These are phyloP conservation scores for Chalcis sispes DNA, from an alignment of 2,888 invertebrate genomes.

Conservation along the genomic window DNA sequence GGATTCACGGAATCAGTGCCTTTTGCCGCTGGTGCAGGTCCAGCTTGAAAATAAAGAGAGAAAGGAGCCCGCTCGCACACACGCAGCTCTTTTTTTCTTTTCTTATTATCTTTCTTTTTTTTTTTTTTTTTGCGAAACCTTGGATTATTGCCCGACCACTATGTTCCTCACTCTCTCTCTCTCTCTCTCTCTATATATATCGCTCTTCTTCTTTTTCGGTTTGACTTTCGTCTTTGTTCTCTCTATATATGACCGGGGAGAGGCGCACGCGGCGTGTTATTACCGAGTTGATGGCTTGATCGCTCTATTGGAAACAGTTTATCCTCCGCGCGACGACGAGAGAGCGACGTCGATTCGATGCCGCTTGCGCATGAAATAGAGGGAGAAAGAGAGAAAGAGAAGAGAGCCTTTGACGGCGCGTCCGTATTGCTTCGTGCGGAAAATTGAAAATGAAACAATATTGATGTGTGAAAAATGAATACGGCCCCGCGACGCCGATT, in stretches of 20 bases:
- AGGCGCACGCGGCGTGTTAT: constrained; percentile 39
- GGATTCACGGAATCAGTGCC: constrained; percentile 68
- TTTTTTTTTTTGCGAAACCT: neutral
- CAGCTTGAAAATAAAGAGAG: neutral
- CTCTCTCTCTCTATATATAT: constrained; percentile 21
- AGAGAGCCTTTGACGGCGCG: neutral
- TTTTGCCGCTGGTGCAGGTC: constrained; percentile 38
- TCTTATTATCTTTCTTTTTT: neutral
- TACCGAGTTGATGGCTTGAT: constrained; percentile 49
- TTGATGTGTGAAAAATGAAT: constrained; percentile 27
- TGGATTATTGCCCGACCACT: neutral
- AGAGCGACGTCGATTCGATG: no score
- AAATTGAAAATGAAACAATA: constrained; percentile 26
- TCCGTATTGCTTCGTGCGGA: neutral
- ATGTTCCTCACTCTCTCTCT: constrained; percentile 7
- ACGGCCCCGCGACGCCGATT: no score
- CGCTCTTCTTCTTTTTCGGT: constrained; percentile 29
- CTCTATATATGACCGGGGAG: no score
- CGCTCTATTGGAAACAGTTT: constrained; percentile 46
- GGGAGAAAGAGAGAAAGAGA: no score
- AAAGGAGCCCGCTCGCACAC: neutral
- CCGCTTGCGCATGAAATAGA: no score
- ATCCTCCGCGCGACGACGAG: neutral
- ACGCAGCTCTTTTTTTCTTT: neutral
- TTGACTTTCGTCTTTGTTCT: constrained; percentile 5